Base-by-base conservation (phyloP, 1,140 invertebrate species). In the Proctacanthus coquilletti region DNA sequence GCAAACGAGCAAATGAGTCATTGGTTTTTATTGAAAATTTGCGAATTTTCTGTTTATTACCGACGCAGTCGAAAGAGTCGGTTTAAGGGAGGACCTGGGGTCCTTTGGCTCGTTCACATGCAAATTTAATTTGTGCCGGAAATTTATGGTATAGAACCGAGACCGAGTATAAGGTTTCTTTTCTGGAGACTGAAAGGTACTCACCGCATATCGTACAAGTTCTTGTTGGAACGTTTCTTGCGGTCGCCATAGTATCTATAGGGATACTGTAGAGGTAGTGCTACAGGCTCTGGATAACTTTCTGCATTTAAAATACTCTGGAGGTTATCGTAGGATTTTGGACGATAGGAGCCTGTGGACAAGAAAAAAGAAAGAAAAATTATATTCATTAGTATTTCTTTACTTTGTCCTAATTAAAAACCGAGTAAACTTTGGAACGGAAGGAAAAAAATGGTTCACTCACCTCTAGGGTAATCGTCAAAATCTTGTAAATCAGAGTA, bases 121-220 rank as follows among this genome's bases (percentile, higher is more conserved):
- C n/a, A n/a, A n/a, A n/a, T n/a, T n/a, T n/a, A n/a, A n/a, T n/a
- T n/a, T n/a, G n/a, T n/a, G n/a, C n/a, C n/a, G n/a, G n/a, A n/a
- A n/a, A n/a, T n/a, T n/a, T n/a, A n/a, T n/a, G n/a, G n/a, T n/a
- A n/a, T n/a, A n/a, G n/a, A n/a, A n/a, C n/a, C n/a, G n/a, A n/a
- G n/a, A n/a, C n/a, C n/a, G n/a, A n/a, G n/a, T n/a, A n/a, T n/a
- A n/a, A n/a, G n/a, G n/a, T n/a, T n/a, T n/a, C n/a, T n/a, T n/a
- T n/a, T n/a, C n/a, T n/a, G n/a, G n/a, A n/a, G n/a, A n/a, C n/a
- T n/a, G n/a, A 29, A 29, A 25, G n/a, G 31, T 2, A 45, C 54
- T 42, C 45, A 57, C 54, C 55, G 51, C 51, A 57, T 52, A 38
- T 57, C 54, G 32, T 49, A 57, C 8, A 49, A 50, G 27, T 58